phyloP scores from a whole-genome alignment of 2,797 vertebrate species.

The Galaxias olidus region DNA sequence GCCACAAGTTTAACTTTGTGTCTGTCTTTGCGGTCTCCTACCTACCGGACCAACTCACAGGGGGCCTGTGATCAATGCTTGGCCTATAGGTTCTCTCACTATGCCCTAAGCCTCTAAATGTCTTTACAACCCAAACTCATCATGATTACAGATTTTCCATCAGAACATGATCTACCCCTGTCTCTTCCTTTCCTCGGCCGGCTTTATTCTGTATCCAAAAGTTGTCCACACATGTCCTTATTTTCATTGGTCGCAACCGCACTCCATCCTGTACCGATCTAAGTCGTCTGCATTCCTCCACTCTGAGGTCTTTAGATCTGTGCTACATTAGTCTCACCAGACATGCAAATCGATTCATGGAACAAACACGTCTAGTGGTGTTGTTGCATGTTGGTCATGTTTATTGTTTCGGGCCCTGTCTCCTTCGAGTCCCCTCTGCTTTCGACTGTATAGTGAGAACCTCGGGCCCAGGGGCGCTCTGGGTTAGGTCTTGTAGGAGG shows the following conservation, averaged over 20 bases:
- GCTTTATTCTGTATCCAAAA: slow-evolving; percentile 29
- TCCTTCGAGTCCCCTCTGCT: slow-evolving; percentile 33
- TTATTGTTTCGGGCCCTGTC: slow-evolving; percentile 34
- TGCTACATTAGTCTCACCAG: slow-evolving; percentile 61
- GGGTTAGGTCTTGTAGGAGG: slow-evolving; percentile 65
- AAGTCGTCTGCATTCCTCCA: slow-evolving; percentile 71
- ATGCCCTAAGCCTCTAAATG: too few species aligned
- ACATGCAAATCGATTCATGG: slow-evolving; percentile 66
- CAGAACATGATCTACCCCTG: too few species aligned
- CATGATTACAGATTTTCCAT: too few species aligned
- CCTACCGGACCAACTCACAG: too few species aligned
- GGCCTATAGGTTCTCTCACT: too few species aligned
- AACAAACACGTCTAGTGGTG: slow-evolving; percentile 55
- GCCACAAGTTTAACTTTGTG: neutral
- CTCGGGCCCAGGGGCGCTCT: slow-evolving; percentile 43
- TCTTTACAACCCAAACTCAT: too few species aligned
- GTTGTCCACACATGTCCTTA: slow-evolving; percentile 34
- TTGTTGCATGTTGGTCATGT: slow-evolving; percentile 46
- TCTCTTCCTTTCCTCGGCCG: slow-evolving; percentile 7
- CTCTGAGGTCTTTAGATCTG: slow-evolving; percentile 71
- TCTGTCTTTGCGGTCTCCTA: too few species aligned
- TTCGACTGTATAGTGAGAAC: slow-evolving; percentile 37
- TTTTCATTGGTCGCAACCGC: slow-evolving; percentile 51
- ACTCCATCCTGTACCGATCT: slow-evolving; percentile 59
- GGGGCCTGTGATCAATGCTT: too few species aligned